These are phyloP conservation scores for Ophion slaviceki DNA, from an alignment of 2,888 invertebrate genomes.

Conservation along the genomic window DNA sequence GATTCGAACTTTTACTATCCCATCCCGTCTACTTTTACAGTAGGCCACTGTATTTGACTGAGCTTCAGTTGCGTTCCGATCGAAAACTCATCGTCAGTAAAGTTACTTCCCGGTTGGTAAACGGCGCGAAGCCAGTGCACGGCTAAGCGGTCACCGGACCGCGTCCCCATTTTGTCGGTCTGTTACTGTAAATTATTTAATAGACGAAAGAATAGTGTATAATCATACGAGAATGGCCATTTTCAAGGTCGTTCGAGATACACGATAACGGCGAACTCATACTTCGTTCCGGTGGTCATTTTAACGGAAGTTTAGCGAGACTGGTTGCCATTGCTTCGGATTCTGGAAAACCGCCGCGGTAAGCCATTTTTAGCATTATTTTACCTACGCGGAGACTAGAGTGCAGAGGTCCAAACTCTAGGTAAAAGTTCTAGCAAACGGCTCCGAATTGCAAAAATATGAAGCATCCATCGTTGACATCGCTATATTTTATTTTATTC, in stretches of 20 bases:
- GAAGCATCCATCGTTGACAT: background rate
- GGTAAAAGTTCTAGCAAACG: background rate
- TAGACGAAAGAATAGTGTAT: background rate
- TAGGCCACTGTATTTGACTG: too few relatives aligned
- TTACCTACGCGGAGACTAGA: background rate
- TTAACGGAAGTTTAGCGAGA: constrained; percentile 86
- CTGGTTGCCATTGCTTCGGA: constrained; percentile 93
- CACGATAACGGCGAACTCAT: constrained; percentile 88
- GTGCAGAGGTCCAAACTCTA: background rate
- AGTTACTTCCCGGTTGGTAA: too few relatives aligned
- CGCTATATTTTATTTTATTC: too few relatives aligned
- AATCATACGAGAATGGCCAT: background rate
- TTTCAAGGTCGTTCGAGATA: constrained; percentile 86
- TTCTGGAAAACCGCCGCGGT: constrained; percentile 92
- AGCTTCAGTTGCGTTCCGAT: too few relatives aligned
- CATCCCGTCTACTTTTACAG: too few relatives aligned
- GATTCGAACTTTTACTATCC: too few relatives aligned
- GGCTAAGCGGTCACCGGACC: too few relatives aligned
- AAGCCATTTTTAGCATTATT: constrained; percentile 73
- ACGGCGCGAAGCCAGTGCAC: too few relatives aligned
- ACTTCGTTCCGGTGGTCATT: constrained; percentile 80
- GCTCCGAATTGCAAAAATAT: background rate
- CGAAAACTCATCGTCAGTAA: too few relatives aligned
- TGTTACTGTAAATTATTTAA: background rate
- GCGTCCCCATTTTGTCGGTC: background rate